Evolutionary conservation across 2,888 invertebrate genomes (phyloP).

Genomic region (Salticus scenicus): DNA sequence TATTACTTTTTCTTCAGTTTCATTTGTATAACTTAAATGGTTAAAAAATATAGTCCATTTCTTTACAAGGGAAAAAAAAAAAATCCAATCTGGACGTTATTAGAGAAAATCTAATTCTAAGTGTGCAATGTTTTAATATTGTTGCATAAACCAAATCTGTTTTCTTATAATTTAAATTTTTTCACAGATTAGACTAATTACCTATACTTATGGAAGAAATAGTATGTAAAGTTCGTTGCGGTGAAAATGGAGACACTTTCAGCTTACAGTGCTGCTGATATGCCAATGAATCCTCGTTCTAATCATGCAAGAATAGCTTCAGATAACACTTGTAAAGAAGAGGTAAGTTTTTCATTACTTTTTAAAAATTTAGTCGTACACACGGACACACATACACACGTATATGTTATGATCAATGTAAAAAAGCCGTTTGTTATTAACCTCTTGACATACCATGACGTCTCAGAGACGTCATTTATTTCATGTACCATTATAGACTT

Average conservation of each 20-base stretch:
- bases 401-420: no score
- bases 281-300: constrained; percentile 3
- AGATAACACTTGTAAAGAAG: not conserved
- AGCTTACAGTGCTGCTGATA: not conserved
- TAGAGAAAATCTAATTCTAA: not conserved
- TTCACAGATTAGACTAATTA: not conserved
- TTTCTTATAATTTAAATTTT: not conserved
- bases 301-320: constrained; percentile 12
- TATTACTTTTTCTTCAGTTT: no score
- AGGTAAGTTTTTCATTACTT: not conserved
- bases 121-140: not conserved
- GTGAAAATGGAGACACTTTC: not conserved
- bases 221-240: not conserved
- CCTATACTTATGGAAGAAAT: not conserved
- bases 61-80: no score
- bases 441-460: no score
- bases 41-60: not conserved
- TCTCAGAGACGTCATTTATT: no score
- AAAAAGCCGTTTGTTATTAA: no score
- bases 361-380: not conserved
- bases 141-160: no score
- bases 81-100: not conserved
- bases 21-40: no score
- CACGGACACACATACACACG: no score
- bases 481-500: no score